Evolutionary conservation across 2,888 invertebrate species (phyloP).

Genomic region (Drosophila antonietae): DNA sequence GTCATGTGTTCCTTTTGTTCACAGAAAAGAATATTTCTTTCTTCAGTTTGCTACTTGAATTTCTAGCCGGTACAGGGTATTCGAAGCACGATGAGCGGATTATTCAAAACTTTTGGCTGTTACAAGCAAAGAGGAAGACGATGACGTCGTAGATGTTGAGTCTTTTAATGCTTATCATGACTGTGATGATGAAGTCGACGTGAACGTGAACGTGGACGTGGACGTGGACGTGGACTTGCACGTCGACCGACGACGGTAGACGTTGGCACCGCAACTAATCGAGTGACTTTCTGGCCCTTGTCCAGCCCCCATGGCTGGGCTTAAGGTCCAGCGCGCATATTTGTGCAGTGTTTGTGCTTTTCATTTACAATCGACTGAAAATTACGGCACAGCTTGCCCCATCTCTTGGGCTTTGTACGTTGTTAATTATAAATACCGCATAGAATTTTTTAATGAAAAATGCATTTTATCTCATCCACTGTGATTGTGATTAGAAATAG

Average conservation of each 20-base stretch:
- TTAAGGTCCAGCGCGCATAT: slow-evolving; percentile 26
- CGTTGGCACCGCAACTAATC: slow-evolving; percentile 76
- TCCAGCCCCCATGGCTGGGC: slow-evolving; percentile 60
- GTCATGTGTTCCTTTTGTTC: not conserved
- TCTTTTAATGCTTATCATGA: slow-evolving; percentile 75
- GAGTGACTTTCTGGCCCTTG: slow-evolving; percentile 68
- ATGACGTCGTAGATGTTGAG: slow-evolving; percentile 73
- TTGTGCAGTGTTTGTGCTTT: slow-evolving; percentile 66
- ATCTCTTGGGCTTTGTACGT: slow-evolving; percentile 47
- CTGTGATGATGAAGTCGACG: slow-evolving; percentile 60
- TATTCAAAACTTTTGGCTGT: slow-evolving; percentile 43
- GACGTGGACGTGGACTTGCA: slow-evolving; percentile 39
- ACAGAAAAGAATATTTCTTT: not conserved
- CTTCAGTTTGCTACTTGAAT: too few species aligned
- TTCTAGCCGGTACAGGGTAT: not conserved
- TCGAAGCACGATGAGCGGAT: slow-evolving; percentile 48
- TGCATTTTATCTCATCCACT: slow-evolving; percentile 47
- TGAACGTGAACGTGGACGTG: slow-evolving; percentile 28
- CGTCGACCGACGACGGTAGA: slow-evolving; percentile 35
- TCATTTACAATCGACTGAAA: slow-evolving; percentile 68
- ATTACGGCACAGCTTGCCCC: slow-evolving; percentile 54
- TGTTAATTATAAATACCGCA: slow-evolving; percentile 68
- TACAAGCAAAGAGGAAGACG: slow-evolving; percentile 52
- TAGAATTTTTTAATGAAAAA: slow-evolving; percentile 54
- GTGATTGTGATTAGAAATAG: slow-evolving; percentile 51